Conservation (phyloP, 1,140 invertebrate genomes). For the Neotoxoptera formosana region DNA sequence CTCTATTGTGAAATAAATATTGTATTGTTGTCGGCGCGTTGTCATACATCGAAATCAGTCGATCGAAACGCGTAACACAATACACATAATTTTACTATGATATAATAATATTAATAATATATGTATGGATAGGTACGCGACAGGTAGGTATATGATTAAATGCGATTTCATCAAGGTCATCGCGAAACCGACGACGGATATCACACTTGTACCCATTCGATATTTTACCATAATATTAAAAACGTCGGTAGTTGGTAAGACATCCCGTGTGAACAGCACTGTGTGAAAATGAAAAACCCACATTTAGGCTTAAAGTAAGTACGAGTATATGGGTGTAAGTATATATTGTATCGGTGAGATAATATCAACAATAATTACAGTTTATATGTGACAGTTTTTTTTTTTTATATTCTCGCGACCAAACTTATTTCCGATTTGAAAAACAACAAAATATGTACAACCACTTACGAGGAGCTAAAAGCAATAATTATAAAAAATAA, state of each 20-base stretch:
- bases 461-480: no score
- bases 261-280: background rate
- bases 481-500: no score
- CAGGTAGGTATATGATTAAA: background rate
- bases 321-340: no score
- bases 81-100: background rate
- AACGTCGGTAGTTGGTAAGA: background rate
- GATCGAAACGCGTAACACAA: background rate
- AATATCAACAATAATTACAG: background rate
- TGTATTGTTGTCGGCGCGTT: background rate
- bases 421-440: background rate
- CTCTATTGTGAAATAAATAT: background rate
- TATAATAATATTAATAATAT: no score
- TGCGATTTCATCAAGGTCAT: background rate
- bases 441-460: background rate
- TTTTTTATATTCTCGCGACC: background rate
- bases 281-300: background rate
- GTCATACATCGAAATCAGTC: background rate
- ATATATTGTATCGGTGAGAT: background rate
- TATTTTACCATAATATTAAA: background rate
- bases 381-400: background rate
- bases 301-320: background rate
- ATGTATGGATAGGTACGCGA: background rate
- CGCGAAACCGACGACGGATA: background rate
- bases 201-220: background rate